Percentiles rank a stretch among this genome's conserved stretches.
Conservation (phyloP, 2,888 invertebrate genomes). For the Congeria kusceri region DNA sequence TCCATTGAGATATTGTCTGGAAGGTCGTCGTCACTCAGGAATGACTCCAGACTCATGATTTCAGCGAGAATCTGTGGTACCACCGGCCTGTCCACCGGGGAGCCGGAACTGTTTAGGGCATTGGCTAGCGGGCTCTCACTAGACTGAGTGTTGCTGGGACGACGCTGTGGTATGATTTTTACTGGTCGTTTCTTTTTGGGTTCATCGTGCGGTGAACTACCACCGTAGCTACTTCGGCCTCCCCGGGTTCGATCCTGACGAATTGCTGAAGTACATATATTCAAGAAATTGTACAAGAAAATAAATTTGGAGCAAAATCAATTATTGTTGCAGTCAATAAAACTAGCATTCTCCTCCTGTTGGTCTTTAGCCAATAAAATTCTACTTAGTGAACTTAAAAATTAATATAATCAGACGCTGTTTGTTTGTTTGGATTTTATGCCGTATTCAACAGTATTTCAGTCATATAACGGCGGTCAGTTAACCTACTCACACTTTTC, state of each 20-base stretch:
- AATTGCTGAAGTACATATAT: constrained; percentile 89
- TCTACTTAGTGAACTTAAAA: no score
- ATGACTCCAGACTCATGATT: constrained; percentile 82
- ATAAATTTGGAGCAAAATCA: no score
- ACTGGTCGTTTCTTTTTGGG: constrained; percentile 63
- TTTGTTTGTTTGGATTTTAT: no score
- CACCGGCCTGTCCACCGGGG: constrained; percentile 39
- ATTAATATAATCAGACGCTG: no score
- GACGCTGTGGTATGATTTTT: constrained; percentile 41
- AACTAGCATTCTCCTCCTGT: no score
- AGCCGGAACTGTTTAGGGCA: constrained; percentile 69
- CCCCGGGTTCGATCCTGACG: constrained; percentile 98
- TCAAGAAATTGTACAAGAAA: no score
- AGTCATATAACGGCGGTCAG: no score
- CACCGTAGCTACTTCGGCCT: constrained; percentile 94
- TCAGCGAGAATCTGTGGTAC: constrained; percentile 81
- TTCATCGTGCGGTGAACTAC: constrained; percentile 76
- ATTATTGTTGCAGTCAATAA: no score
- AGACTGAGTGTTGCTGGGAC: constrained; percentile 7
- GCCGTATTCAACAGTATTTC: no score
- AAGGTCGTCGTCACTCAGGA: constrained; percentile 81
- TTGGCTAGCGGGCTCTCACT: constrained; percentile 73
- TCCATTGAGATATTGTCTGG: constrained; percentile 71
- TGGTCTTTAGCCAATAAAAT: no score
- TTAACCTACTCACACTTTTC: no score